Evolutionary conservation across 2,113 vertebrate genomes (phyloP).

Genomic region (Synodontis membranacea): DNA sequence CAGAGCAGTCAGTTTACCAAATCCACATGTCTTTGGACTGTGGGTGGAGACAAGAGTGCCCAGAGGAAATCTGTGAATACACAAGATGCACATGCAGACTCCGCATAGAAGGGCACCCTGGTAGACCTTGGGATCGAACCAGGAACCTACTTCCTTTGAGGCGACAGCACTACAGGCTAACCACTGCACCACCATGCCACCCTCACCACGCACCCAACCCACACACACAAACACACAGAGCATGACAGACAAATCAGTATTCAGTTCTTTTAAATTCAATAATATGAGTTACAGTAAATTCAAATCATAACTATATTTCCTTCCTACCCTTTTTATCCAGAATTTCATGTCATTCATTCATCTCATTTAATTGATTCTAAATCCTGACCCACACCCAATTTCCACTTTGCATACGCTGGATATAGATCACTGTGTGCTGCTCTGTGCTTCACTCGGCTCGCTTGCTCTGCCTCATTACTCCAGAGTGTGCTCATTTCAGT

Average conservation of each 20-base stretch:
- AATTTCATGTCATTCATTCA: not conserved
- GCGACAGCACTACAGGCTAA: too few relatives aligned
- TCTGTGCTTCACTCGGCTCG: conserved; percentile 19
- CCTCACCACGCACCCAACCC: conserved; percentile 12
- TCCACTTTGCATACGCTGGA: not conserved
- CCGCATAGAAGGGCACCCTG: too few relatives aligned
- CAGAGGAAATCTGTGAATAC: too few relatives aligned
- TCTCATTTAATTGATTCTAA: not conserved
- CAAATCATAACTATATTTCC: not conserved
- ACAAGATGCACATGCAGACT: too few relatives aligned
- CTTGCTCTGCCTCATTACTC: conserved; percentile 27
- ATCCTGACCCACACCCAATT: conserved; percentile 41
- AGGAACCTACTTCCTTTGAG: too few relatives aligned
- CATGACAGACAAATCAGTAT: too few relatives aligned
- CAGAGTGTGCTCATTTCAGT: conserved; percentile 39
- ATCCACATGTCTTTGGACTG: too few relatives aligned
- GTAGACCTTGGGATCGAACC: too few relatives aligned
- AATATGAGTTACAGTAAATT: not conserved
- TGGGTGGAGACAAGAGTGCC: too few relatives aligned
- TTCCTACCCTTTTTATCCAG: not conserved
- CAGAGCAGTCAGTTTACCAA: too few relatives aligned
- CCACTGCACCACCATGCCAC: too few relatives aligned
- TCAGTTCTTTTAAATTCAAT: not conserved
- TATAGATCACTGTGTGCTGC: conserved; percentile 21
- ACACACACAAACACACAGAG: not conserved